Evolutionary conservation across 2,113 vertebrate species (phyloP).

Genomic region (Oncorhynchus tshawytscha): DNA sequence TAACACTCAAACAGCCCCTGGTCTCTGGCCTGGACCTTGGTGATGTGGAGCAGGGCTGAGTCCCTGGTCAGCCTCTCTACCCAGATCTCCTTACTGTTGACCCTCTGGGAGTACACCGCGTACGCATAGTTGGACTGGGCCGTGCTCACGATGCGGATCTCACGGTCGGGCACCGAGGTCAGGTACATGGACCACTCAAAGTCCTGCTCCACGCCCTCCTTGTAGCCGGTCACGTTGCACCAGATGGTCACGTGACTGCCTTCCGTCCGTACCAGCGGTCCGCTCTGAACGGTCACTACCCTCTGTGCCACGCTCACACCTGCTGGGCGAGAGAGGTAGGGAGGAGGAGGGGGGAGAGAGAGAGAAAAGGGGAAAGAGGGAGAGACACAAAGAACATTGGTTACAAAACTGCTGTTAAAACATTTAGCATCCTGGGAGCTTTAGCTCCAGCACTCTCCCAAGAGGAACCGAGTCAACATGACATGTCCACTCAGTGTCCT

Average conservation of each 20-base stretch:
- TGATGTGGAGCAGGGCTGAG: constrained; percentile 83
- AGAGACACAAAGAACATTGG: constrained; percentile 24
- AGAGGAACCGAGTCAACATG: constrained; percentile 39
- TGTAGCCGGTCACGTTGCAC: constrained; percentile 90
- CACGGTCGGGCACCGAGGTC: constrained; percentile 76
- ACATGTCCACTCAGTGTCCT: constrained; percentile 36
- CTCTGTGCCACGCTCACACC: constrained; percentile 79
- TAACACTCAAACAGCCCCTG: constrained; percentile 80
- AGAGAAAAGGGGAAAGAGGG: not conserved
- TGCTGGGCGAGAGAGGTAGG: constrained; percentile 19
- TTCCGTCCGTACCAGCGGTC: constrained; percentile 85
- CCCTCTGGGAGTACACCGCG: constrained; percentile 83
- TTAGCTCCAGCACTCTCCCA: constrained; percentile 36
- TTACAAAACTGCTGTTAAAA: constrained; percentile 60
- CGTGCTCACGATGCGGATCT: constrained; percentile 95
- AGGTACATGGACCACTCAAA: constrained; percentile 96
- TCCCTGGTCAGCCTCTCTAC: constrained; percentile 84
- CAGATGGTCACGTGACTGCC: constrained; percentile 90
- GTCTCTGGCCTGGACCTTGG: constrained; percentile 83
- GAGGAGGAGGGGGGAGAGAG: constrained; percentile 6
- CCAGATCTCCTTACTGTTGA: constrained; percentile 83
- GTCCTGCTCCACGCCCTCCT: constrained; percentile 79
- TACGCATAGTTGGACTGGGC: constrained; percentile 87
- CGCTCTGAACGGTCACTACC: constrained; percentile 83
- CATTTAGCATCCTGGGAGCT: constrained; percentile 44